phyloP scores from a whole-genome alignment of 2,797 vertebrate species.

The Enteromius fasciolatus region DNA sequence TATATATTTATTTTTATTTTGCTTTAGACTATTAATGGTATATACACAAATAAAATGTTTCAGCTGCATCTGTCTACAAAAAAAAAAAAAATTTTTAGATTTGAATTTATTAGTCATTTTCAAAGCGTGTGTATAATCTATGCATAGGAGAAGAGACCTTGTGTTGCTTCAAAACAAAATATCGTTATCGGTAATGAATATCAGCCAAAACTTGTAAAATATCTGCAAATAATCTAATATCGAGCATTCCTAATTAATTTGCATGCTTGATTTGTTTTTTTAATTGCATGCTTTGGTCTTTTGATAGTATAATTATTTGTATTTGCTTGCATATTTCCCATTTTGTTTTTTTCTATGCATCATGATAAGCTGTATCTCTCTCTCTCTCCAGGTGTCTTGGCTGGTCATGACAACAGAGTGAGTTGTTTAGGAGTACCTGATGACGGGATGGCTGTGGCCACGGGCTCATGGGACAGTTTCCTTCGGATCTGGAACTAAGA shows the following conservation, averaged over 20 bases:
- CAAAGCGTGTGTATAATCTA: no score
- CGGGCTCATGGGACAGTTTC: conserved; percentile 92
- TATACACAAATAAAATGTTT: no score
- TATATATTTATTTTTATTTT: not conserved
- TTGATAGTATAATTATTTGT: not conserved
- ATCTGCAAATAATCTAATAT: no score
- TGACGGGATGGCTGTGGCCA: conserved; percentile 90
- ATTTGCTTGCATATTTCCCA: no score
- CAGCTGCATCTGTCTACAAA: no score
- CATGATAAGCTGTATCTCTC: not conserved
- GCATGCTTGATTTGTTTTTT: not conserved
- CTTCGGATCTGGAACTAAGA: conserved; percentile 92
- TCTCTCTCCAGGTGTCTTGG: conserved; percentile 79
- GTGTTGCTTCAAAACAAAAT: no score
- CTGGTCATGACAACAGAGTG: conserved; percentile 89
- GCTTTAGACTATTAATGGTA: not conserved
- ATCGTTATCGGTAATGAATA: no score
- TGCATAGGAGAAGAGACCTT: no score
- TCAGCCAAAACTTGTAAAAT: no score
- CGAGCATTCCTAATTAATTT: no score
- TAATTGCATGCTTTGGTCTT: not conserved
- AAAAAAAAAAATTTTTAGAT: no score
- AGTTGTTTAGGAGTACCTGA: conserved; percentile 88
- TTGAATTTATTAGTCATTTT: no score
- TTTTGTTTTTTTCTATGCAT: not conserved